Evolutionary conservation across 1,140 invertebrate genomes (phyloP), one percentile per base, ranked within the genome.

Genomic region (Pogonomyrmex californicus): DNA sequence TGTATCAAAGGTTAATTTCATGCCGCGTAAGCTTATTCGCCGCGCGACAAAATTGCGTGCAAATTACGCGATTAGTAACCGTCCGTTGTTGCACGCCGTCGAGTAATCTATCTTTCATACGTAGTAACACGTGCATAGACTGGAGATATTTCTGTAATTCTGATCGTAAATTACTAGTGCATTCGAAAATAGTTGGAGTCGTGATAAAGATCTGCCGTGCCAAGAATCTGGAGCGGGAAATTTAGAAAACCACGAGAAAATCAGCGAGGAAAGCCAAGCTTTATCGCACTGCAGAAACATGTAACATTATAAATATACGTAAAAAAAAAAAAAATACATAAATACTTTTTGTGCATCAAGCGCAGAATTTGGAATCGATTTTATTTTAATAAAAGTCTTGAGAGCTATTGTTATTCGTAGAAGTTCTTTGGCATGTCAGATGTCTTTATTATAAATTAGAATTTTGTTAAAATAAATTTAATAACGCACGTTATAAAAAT

Each of bases 1-100:
- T 73, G 41, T 73, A 73, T 73, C 17, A 83, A 83, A 83, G 79
- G 79, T 83, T 83, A 83, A 83, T 83, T 83, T 83, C 79, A 83
- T 83, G 79, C 79, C 79, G 41, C 44, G 41, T 38, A 36, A 73
- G 33, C 54, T 73, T 47, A 49, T 62, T 75, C 68, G 41, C 23
- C 41, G 54, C 79, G 79, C 79, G 79, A 83, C 79, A 83, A 60
- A 83, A 23, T 60, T 73, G 60, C 68, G 79, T 83, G 79, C 38
- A 75, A 83, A 75, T 62, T 83, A 75, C 41, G 68, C 41, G 33
- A 83, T 83, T 83, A 83, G 30, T 83, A 41, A 60, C 41, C 47
- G 44, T 75, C 68, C 14, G 79, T 75, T 73, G 41, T 75, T 75
- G 54, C 54, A 17, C 49, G 49, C 47, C 33, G 49, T 58, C 66